Conservation (phyloP, 1,140 invertebrate species). For the Caerostris darwini region DNA sequence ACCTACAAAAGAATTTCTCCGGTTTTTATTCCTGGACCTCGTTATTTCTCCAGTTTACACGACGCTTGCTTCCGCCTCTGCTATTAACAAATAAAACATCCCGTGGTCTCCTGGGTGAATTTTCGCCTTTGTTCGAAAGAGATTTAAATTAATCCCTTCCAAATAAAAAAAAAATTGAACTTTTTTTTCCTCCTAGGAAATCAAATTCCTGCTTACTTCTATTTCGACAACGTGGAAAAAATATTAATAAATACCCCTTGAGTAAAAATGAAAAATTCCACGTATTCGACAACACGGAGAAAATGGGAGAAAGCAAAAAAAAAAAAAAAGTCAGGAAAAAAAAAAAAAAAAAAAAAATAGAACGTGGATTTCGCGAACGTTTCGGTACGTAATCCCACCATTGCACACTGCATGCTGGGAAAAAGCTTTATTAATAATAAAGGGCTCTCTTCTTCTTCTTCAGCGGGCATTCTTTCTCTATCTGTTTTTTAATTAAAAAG, state of each 20-base stretch:
- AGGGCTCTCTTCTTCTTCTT: neutral
- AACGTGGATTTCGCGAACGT: neutral
- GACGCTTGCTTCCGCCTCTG: neutral
- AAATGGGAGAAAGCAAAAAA: neutral
- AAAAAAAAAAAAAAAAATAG: neutral
- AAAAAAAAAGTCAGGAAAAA: too few species aligned
- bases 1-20: neutral
- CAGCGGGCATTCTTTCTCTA: slow-evolving; percentile 1
- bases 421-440: slow-evolving; percentile 41
- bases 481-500: slow-evolving; percentile 41
- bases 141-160: slow-evolving; percentile 23
- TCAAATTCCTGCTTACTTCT: slow-evolving; percentile 3
- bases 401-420: neutral
- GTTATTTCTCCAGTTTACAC: neutral
- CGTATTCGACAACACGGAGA: neutral
- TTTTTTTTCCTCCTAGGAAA: neutral
- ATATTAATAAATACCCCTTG: slow-evolving; percentile 24
- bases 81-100: slow-evolving; percentile 4
- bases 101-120: neutral
- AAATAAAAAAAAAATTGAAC: neutral
- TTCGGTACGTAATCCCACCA: neutral
- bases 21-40: neutral
- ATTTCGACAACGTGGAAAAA: slow-evolving; percentile 7
- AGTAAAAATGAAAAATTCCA: slow-evolving; percentile 33
- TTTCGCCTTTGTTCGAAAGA: neutral